Percentiles rank a stretch among this genome's conserved stretches.
Evolutionary conservation across 1,140 invertebrate genomes (phyloP).

Genomic region (Theocolax elegans): DNA sequence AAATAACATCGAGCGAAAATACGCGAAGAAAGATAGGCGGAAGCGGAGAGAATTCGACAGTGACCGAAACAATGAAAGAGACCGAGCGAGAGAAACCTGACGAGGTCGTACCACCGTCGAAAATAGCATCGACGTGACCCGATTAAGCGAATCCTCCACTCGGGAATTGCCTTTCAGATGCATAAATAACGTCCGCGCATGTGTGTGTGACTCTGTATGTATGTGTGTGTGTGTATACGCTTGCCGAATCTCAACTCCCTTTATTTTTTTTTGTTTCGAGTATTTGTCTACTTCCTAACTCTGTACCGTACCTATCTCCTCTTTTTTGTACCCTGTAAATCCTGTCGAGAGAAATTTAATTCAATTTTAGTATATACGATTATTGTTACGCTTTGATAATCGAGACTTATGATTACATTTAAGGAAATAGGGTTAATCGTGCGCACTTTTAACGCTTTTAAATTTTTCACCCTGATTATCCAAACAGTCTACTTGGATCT

Average conservation of each 20-base stretch:
- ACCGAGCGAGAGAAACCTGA: neutral
- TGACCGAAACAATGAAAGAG: neutral
- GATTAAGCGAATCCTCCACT: slow-evolving; percentile 2
- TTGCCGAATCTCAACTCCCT: neutral
- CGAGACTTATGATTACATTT: too few species aligned
- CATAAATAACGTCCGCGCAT: slow-evolving; percentile 24
- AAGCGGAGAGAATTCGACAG: neutral
- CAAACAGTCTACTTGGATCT: too few species aligned
- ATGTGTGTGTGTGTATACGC: too few species aligned
- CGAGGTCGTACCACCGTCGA: slow-evolving; percentile 9
- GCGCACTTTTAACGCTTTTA: too few species aligned
- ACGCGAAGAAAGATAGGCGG: neutral
- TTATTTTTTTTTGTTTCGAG: neutral
- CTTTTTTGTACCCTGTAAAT: too few species aligned
- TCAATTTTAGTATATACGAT: too few species aligned
- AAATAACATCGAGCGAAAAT: neutral
- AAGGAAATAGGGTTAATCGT: too few species aligned
- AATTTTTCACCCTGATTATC: too few species aligned
- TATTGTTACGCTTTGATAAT: too few species aligned
- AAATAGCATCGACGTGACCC: slow-evolving; percentile 32
- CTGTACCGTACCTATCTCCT: too few species aligned
- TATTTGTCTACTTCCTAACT: too few species aligned
- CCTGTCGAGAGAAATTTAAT: too few species aligned
- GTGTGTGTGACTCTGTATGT: neutral
- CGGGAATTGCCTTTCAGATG: slow-evolving; percentile 22